phyloP scores from a whole-genome alignment of 2,888 invertebrate genomes.

The Lissocephala sabroskyi region DNA sequence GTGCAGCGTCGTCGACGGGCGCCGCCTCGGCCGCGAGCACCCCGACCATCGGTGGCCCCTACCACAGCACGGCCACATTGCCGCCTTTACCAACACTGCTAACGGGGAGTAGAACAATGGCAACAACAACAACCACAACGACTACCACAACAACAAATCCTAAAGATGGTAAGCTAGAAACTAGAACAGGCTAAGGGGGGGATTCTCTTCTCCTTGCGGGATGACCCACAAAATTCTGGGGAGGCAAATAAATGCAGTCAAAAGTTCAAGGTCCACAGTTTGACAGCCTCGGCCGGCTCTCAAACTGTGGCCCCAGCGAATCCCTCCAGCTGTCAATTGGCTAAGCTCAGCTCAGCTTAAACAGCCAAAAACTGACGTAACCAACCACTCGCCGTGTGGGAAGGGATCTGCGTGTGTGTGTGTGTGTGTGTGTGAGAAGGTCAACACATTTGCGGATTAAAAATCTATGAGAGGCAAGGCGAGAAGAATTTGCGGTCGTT shows the following conservation, averaged over 20 bases:
- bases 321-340: too few relatives aligned
- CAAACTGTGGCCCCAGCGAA: background rate
- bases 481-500: too few relatives aligned
- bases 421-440: too few relatives aligned
- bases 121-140: constrained; percentile 44
- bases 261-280: constrained; percentile 8
- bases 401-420: too few relatives aligned
- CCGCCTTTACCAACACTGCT: constrained; percentile 42
- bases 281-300: background rate
- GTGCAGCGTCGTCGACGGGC: constrained; percentile 66
- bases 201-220: background rate
- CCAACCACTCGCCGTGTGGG: too few relatives aligned
- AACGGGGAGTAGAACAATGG: constrained; percentile 34
- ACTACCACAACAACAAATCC: constrained; percentile 75
- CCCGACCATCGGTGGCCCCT: background rate
- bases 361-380: constrained; percentile 27
- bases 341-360: too few relatives aligned
- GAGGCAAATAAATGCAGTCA: constrained; percentile 1
- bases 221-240: constrained; percentile 11
- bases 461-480: too few relatives aligned
- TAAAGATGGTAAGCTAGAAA: constrained; percentile 87
- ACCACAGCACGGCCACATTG: constrained; percentile 32
- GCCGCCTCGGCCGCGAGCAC: constrained; percentile 19
- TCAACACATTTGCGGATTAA: too few relatives aligned
- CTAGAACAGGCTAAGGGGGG: too few relatives aligned